Evolutionary conservation across 1,140 invertebrate genomes (phyloP), one percentile per base, ranked within the genome.

Genomic region (Maconellicoccus hirsutus): DNA sequence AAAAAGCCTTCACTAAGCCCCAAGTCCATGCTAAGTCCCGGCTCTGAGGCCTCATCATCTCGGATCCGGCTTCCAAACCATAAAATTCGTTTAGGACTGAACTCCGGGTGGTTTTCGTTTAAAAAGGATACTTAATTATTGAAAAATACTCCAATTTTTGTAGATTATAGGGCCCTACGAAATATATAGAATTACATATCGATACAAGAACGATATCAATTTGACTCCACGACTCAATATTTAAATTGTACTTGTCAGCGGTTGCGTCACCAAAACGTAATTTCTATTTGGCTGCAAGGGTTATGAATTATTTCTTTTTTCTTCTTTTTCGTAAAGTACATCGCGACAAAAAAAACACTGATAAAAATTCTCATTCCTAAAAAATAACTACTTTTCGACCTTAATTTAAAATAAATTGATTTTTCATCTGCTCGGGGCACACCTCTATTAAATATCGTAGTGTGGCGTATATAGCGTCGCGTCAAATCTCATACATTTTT

Each of bases 401-500:
- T 52, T 52, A 52, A 52, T 52, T 52, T 52, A 52, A 52, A 52
- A 52, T 52, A 52, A 52, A 52, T 52, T 52, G 42, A 52, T 52
- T 52, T 52, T 52, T 52, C 16, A 16, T 52, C n/a, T 52, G 42
- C 42, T 52, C n/a, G 12, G 42, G 42, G 42, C 42, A 19, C n/a
- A 52, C 42, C 42, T 52, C 42, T 52, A 52, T 52, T 52, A 52
- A 52, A 52, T 52, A 52, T 52, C 42, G 10, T 33, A 33, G 29
- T 33, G 12, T 33, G 29, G 29, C 29, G 29, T 33, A 33, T 16
- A 16, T 52, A 52, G 6, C 3, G 42, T 52, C 6, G 42, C 42
- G 42, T 6, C 42, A 16, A 52, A 52, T 52, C 42, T 52, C 42
- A 52, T 52, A 52, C 42, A 52, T 52, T 52, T 52, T 52, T 52